Evolutionary conservation across 2,888 invertebrate genomes (phyloP).

Genomic region (Calliopum simillimum): DNA sequence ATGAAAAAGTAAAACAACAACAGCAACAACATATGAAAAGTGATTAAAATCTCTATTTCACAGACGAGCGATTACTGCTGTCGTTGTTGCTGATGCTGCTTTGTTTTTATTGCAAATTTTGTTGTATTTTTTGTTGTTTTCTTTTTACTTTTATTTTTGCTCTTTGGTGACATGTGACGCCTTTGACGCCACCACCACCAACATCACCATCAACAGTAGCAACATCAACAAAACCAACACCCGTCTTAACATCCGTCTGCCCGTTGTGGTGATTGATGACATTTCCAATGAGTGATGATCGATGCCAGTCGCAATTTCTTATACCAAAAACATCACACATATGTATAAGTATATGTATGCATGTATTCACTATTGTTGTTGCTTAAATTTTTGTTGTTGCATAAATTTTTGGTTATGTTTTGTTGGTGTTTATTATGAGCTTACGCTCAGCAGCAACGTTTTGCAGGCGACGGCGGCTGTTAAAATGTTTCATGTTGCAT

Average conservation of each 20-base stretch:
- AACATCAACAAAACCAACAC: conserved; percentile 29
- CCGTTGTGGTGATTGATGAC: conserved; percentile 63
- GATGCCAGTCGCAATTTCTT: conserved; percentile 48
- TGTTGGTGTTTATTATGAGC: conserved; percentile 14
- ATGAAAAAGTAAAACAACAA: not conserved
- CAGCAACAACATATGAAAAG: conserved; percentile 5
- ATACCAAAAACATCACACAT: conserved; percentile 5
- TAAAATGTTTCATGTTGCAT: conserved; percentile 26
- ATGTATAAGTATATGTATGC: not conserved
- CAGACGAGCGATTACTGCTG: conserved; percentile 14
- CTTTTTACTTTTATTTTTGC: not conserved
- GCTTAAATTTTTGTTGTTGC: not conserved
- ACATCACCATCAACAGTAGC: conserved; percentile 19
- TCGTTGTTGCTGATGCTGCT: not conserved
- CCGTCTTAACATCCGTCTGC: conserved; percentile 37
- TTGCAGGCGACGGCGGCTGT: conserved; percentile 20
- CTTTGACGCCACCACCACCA: conserved; percentile 24
- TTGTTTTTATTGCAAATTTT: not conserved
- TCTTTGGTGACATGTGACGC: conserved; percentile 24
- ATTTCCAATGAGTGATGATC: conserved; percentile 65
- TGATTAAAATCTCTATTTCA: conserved; percentile 36
- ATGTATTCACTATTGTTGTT: conserved; percentile 4
- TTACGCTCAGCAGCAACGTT: not conserved
- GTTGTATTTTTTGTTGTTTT: not conserved
- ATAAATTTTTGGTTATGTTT: not conserved